These are phyloP conservation scores for Philereme transversata DNA, from an alignment of 2,888 invertebrate species.

Conservation along the genomic window DNA sequence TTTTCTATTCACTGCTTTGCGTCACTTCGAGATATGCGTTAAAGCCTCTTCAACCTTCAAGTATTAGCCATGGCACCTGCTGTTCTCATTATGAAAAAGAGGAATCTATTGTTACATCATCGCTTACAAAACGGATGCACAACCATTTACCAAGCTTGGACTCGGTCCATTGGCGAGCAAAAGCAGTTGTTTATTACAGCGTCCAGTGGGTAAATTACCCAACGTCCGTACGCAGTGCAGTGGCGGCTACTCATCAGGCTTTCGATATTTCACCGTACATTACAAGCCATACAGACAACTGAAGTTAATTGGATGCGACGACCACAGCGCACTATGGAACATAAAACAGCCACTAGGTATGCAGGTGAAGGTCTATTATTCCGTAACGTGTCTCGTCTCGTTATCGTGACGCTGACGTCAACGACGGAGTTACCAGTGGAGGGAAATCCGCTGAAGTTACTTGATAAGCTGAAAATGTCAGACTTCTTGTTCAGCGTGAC, in stretches of 20 bases:
- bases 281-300: constrained; percentile 70
- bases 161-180: constrained; percentile 1
- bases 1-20: neutral
- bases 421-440: constrained; percentile 21
- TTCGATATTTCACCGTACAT: constrained; percentile 74
- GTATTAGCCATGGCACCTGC: no score
- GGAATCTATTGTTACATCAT: no score
- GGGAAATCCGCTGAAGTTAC: constrained; percentile 31
- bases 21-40: no score
- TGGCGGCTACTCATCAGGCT: constrained; percentile 59
- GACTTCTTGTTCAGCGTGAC: constrained; percentile 9
- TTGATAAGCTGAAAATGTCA: constrained; percentile 34
- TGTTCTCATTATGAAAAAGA: no score
- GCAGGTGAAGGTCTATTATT: constrained; percentile 31
- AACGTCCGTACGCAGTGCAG: constrained; percentile 38
- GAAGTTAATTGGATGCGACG: constrained; percentile 78
- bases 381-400: constrained; percentile 27
- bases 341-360: constrained; percentile 56
- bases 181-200: constrained; percentile 11
- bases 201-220: constrained; percentile 23
- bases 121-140: neutral
- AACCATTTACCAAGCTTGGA: neutral
- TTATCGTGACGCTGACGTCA: constrained; percentile 32
- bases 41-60: no score
- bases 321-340: constrained; percentile 51